Evolutionary conservation across 53 echinoderm and acorn worm genomes (phyloP), one percentile per base, ranked within the genome.

Genomic region (Crossaster papposus): DNA sequence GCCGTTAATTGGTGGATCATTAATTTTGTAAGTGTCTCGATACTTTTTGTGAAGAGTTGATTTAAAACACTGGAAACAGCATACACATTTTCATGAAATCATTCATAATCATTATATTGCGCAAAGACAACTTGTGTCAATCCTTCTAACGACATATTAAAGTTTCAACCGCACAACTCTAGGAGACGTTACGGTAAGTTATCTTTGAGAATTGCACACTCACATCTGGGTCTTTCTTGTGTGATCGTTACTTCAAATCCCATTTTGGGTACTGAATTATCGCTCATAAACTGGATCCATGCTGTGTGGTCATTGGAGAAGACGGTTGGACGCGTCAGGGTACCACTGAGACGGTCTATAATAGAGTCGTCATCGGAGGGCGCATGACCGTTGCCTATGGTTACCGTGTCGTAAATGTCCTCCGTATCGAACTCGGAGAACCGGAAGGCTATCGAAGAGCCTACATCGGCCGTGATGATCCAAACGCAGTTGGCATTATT

Each of bases 351-450:
- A 30, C 26, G 30, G 22, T 31, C 84, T 14, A 90, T 83, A 7
- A 18, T 2, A 0, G 90, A 36, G 28, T 23, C 28, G 11, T 36
- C 9, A 22, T 76, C 53, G 2, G 76, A 70, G 34, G 81, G 54
- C 10, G 38, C 81, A 55, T 89, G 89, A 3, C 73, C 73, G 17
- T 90, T 82, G 5, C 90, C 90, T 20, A 82, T 63, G 63, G 68
- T 73, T n/a, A 90, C 9, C 8, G 51, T 62, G 31, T 90, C 90
- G 6, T 73, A 76, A 18, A 20, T 29, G 18, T 29, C 15, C 79
- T 82, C 76, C 2, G 82, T 36, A 58, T 81, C 64, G n/a, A 82
- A 76, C 36, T 11, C 26, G 37, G 36, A 35, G 32, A 90, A 83
- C 14, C 20, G 38, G 72, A 83, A 30, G 14, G 18, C 28, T 28